Base-by-base conservation (phyloP, 2,113 vertebrate species). In the Aleadryas rufinucha region DNA sequence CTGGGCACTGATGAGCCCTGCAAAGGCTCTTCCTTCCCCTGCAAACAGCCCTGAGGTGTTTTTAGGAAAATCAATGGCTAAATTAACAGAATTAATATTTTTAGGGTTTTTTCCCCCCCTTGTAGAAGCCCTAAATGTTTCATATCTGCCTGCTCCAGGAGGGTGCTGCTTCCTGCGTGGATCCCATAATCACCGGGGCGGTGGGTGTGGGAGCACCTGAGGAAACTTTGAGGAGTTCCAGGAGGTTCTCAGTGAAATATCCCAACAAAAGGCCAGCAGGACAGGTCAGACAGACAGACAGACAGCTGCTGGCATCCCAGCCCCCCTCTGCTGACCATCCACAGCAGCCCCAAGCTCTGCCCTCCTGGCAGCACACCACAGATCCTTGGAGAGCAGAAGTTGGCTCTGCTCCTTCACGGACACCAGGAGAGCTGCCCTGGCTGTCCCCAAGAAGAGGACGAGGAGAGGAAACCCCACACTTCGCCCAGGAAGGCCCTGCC, bases 111-210 rank as follows among this genome's bases (percentile, higher is more conserved):
- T 9, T 15, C 8, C 21, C 1, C 4, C 31, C 24, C 44, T 59
- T 45, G 27, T 28, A 75, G 45, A 10, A 95, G n/a, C 70, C 22
- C 54, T 37, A 12, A 47, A 53, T 16, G 28, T 69, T 84, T 26
- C n/a, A 1, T 2, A 11, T 6, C 61, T 68, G 33, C 54, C 71
- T 39, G 74, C 7, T 64, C 45, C 83, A 71, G 80, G 52, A 27
- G 59, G 74, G 24, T 6, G 3, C 3, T 64, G 21, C 68, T 72
- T 44, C 63, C 87, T 12, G 17, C 2, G 49, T 5, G 54, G 37
- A 21, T 42, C 44, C 44, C n/a, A 0, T 2, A 17, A 33, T 41
- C 8, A 5, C 7, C 0, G 2, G 39, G 49, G 11, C 3, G 13
- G 23, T 1, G 80, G 54, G 21, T 41, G 56, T 19, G 45, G 22